Evolutionary conservation across 2,113 vertebrate species (phyloP).

Genomic region (Gila orcuttii): DNA sequence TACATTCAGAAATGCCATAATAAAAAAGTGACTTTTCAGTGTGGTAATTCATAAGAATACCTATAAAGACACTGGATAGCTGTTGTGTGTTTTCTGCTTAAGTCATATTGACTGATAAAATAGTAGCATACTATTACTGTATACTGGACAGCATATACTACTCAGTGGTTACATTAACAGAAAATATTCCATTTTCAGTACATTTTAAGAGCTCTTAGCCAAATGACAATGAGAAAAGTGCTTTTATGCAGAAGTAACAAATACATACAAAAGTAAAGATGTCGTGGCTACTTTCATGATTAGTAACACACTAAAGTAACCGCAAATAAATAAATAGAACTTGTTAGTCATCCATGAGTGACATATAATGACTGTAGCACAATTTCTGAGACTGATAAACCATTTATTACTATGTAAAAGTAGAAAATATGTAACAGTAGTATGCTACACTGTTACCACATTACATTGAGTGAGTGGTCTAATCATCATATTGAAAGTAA

Average conservation of each 20-base stretch:
- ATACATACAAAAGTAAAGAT: neutral
- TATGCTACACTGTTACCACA: too few species aligned
- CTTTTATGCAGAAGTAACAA: neutral
- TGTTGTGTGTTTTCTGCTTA: neutral
- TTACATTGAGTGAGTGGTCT: too few species aligned
- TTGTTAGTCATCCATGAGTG: too few species aligned
- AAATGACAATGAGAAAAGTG: neutral
- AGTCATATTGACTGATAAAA: neutral
- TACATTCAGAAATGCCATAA: neutral
- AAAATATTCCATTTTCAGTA: neutral
- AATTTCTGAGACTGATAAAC: neutral
- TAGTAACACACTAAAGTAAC: neutral
- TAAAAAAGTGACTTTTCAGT: neutral
- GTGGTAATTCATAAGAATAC: neutral
- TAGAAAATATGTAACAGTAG: too few species aligned
- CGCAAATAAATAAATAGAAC: neutral
- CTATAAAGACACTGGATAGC: neutral
- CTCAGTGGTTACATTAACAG: neutral
- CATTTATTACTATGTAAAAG: neutral
- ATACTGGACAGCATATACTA: neutral
- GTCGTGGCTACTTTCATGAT: neutral
- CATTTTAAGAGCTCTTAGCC: neutral
- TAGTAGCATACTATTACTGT: neutral
- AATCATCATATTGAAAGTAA: too few species aligned
- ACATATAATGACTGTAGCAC: neutral